A percentile compares a stretch with the other conserved stretches of the same genome.
Conservation (phyloP, 1,140 invertebrate genomes). For the Drosophila carrolli region DNA sequence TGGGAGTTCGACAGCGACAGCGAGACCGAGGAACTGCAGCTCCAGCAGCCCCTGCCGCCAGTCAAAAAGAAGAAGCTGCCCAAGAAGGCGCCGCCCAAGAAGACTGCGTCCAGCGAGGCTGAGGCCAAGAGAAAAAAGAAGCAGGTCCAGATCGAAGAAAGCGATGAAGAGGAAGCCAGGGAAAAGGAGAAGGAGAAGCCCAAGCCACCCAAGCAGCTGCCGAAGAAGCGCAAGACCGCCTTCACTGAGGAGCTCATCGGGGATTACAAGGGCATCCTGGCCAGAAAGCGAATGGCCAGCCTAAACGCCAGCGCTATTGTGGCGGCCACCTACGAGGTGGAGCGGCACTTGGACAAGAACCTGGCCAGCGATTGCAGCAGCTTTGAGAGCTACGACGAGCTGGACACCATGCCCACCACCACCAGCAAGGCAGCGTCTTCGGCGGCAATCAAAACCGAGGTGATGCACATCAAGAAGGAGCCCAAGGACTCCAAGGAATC, state of each 20-base stretch:
- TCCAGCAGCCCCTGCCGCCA: constrained; percentile 49
- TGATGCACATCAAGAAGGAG: constrained; percentile 66
- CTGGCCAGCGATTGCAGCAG: constrained; percentile 85
- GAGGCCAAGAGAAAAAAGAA: constrained; percentile 43
- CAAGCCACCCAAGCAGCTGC: constrained; percentile 66
- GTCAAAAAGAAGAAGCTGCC: constrained; percentile 64
- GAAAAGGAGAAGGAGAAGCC: constrained; percentile 39
- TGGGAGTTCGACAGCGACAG: constrained; percentile 89
- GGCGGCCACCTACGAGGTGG: constrained; percentile 95
- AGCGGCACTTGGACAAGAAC: constrained; percentile 83
- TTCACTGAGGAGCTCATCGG: constrained; percentile 89
- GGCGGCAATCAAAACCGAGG: constrained; percentile 1
- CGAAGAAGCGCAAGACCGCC: constrained; percentile 85
- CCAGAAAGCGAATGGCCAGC: constrained; percentile 95
- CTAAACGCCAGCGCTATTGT: constrained; percentile 96
- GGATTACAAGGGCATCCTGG: constrained; percentile 94
- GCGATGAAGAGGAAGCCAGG: constrained; percentile 40
- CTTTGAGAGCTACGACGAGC: constrained; percentile 84
- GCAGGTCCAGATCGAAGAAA: constrained; percentile 35
- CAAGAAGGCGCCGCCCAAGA: constrained; percentile 56
- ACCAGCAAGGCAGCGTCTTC: constrained; percentile 2
- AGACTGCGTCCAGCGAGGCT: constrained; percentile 12
- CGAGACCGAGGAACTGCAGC: constrained; percentile 81
- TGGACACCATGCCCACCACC: constrained; percentile 39
- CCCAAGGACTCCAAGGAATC: constrained; percentile 51